These are phyloP conservation scores for Cantharis flavilabris DNA, from an alignment of 2,888 invertebrate species.

Conservation along the genomic window DNA sequence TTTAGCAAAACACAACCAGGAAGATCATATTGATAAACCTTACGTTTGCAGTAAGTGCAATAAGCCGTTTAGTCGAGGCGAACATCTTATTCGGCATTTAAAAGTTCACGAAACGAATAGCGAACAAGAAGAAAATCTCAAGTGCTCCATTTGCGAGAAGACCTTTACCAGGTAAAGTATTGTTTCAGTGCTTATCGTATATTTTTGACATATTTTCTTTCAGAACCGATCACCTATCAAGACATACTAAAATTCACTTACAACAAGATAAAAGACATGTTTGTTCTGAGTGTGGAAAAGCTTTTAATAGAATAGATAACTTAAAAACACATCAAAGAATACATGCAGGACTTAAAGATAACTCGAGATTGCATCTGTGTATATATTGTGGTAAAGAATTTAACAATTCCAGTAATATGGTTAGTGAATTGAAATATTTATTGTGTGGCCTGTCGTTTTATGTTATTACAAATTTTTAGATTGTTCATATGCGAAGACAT, in stretches of 20 bases:
- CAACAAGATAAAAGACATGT: constrained; percentile 56
- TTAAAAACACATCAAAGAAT: constrained; percentile 54
- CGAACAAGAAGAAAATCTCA: constrained; percentile 44
- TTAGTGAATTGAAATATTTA: constrained; percentile 34
- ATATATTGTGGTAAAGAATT: constrained; percentile 57
- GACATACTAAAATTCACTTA: constrained; percentile 67
- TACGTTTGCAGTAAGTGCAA: constrained; percentile 54
- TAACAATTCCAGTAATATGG: constrained; percentile 58
- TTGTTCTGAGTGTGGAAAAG: constrained; percentile 67
- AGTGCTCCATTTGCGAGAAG: constrained; percentile 54
- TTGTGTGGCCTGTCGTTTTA: not conserved
- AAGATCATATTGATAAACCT: constrained; percentile 54
- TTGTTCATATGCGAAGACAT: constrained; percentile 56
- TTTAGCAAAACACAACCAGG: constrained; percentile 51
- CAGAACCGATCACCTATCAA: constrained; percentile 67
- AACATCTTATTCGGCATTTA: constrained; percentile 55
- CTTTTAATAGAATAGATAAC: constrained; percentile 61
- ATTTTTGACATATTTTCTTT: constrained; percentile 43
- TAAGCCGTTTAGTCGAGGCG: constrained; percentile 53
- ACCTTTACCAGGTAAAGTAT: constrained; percentile 48
- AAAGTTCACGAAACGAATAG: constrained; percentile 49
- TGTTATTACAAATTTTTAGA: constrained; percentile 43
- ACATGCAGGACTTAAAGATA: constrained; percentile 53
- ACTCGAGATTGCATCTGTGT: constrained; percentile 53
- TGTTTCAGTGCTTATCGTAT: constrained; percentile 65